Conservation (phyloP, 2,113 vertebrate genomes). For the Phalacrocorax carbo region DNA sequence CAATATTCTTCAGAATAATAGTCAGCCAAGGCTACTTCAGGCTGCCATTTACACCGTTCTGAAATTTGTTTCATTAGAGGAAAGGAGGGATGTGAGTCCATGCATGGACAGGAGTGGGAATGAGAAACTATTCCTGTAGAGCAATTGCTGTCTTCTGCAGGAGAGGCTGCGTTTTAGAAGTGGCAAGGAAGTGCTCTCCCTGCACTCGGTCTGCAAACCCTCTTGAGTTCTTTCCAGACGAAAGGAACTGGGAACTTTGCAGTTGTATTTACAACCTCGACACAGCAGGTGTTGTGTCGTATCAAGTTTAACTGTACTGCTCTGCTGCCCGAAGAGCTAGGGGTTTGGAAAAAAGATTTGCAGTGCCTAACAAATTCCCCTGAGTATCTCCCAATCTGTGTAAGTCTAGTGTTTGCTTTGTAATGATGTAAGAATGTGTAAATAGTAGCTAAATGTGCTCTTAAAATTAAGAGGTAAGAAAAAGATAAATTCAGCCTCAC, state of each 20-base stretch:
- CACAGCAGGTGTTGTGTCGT: not conserved
- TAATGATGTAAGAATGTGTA: not conserved
- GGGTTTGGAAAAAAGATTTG: not conserved
- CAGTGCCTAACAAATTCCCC: not conserved
- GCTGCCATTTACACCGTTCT: not conserved
- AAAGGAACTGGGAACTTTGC: not conserved
- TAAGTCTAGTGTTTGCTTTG: not conserved
- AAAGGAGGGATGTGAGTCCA: not conserved
- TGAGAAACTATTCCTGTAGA: not conserved
- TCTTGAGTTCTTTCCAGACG: not conserved
- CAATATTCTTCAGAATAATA: not conserved
- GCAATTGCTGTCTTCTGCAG: not conserved
- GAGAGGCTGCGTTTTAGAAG: not conserved
- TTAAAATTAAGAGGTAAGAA: not conserved
- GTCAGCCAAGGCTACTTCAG: not conserved
- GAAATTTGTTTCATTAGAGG: not conserved
- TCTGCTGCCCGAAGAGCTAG: not conserved
- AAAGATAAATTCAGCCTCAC: slow-evolving; percentile 2
- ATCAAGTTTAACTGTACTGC: not conserved
- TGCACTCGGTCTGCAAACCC: not conserved
- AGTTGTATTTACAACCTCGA: not conserved
- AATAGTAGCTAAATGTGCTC: not conserved
- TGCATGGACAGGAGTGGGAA: not conserved
- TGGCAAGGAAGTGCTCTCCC: not conserved
- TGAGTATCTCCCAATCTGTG: not conserved